Base-by-base conservation (phyloP, 2,797 vertebrate species). In the Florisuga fusca region DNA sequence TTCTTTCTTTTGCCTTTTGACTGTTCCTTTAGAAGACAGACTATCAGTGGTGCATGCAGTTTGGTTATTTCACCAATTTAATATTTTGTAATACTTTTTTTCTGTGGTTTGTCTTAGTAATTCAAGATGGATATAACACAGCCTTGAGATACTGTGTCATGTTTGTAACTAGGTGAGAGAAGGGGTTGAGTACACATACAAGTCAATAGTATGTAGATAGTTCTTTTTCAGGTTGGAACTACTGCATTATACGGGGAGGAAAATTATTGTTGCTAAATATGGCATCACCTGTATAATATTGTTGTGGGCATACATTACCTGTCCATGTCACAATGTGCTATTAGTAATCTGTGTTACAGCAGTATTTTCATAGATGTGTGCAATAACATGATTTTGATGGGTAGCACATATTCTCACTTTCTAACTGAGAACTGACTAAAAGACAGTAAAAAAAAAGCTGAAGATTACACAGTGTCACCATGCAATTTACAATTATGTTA, bases 261-360 rank as follows among this genome's bases (percentile, higher is more conserved):
- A 77, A 48, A 41, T 7, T 51, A 2, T 22, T 80, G 18, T 63
- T 86, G 22, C 17, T 66, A 25, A 55, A 54, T 45, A 21, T n/a
- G 27, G 2, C 15, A 34, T 46, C 15, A 46, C 1, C 23, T 72
- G 3, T 66, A 0, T 66, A 25, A 21, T 27, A 18, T 5, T 75
- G 8, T 20, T 36, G 16, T 74, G 31, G 7, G 63, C 18, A 25
- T 21, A 13, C 8, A 7, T 80, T 21, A 9, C 3, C 5, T 68
- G 4, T 64, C 12, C 21, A 7, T 23, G 0, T 26, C 13, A 55
- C 12, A 57, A 4, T 54, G 13, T 48, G 5, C 29, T 58, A 0
- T 29, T 45, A 6, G 5, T 63, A 21, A 21, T 58, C 7, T 53
- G 3, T 51, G 25, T 72, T 89, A 21, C n/a, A 66, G 38, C 12